Evolutionary conservation across 2,113 vertebrate genomes (phyloP).

Genomic region (Aythya baeri): DNA sequence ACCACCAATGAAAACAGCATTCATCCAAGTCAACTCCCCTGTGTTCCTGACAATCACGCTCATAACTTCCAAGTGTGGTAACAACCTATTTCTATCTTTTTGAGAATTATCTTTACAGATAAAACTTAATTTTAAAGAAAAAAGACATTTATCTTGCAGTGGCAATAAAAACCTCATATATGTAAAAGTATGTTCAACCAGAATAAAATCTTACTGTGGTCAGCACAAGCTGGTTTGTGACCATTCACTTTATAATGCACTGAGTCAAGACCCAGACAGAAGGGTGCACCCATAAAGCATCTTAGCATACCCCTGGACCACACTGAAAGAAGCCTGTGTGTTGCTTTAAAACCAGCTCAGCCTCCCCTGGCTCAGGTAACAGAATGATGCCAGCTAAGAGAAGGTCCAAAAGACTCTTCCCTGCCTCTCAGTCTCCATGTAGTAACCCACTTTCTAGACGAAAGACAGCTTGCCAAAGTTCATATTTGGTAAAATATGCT

Average conservation of each 20-base stretch:
- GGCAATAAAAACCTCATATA: background rate
- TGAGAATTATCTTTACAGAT: slow-evolving; percentile 46
- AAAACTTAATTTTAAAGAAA: slow-evolving; percentile 39
- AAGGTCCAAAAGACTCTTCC: background rate
- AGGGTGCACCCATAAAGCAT: rapidly evolving
- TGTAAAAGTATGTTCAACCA: background rate
- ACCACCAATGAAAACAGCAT: background rate
- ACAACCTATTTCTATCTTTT: background rate
- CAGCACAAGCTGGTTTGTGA: background rate
- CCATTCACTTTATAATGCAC: background rate
- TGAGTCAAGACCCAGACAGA: background rate
- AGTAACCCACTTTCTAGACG: background rate
- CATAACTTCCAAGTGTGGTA: slow-evolving; percentile 15
- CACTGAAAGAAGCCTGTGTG: background rate
- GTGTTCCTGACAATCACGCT: background rate
- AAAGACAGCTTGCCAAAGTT: background rate
- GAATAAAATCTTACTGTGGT: background rate
- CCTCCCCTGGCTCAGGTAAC: background rate
- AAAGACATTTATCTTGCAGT: background rate
- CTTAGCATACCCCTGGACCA: background rate
- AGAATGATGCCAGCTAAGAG: background rate
- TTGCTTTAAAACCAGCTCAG: background rate
- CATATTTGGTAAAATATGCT: background rate
- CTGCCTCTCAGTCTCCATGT: background rate
- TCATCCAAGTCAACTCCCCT: background rate